Evolutionary conservation across 1,140 invertebrate species (phyloP).

Genomic region (Lethrus apterus): DNA sequence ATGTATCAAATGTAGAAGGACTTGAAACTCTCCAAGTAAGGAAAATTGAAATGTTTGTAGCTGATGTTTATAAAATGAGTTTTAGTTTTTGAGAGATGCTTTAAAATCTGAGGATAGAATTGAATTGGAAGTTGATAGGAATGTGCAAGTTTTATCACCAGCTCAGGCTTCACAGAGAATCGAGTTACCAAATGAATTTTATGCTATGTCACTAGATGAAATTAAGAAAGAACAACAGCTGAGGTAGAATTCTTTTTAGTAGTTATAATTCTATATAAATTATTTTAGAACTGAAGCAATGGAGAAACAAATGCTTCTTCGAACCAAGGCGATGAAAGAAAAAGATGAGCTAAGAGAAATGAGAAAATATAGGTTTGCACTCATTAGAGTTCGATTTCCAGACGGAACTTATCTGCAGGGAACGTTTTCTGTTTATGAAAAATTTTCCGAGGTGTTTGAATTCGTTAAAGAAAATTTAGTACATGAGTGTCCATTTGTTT

Average conservation of each 20-base stretch:
- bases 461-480: slow-evolving; percentile 68
- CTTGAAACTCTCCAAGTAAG: slow-evolving; percentile 50
- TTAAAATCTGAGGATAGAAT: slow-evolving; percentile 74
- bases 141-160: slow-evolving; percentile 74
- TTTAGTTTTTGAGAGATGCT: slow-evolving; percentile 61
- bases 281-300: slow-evolving; percentile 60
- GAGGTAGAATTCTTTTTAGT: slow-evolving; percentile 44
- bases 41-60: slow-evolving; percentile 13
- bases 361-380: slow-evolving; percentile 74
- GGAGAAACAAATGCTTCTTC: slow-evolving; percentile 71
- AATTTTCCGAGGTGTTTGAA: slow-evolving; percentile 57
- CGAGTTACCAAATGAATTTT: slow-evolving; percentile 78
- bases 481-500: slow-evolving; percentile 55
- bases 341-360: slow-evolving; percentile 72
- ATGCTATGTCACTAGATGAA: slow-evolving; percentile 68
- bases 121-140: slow-evolving; percentile 74
- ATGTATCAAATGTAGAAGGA: slow-evolving; percentile 46
- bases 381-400: slow-evolving; percentile 81
- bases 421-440: slow-evolving; percentile 75
- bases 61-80: slow-evolving; percentile 2
- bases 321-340: slow-evolving; percentile 90
- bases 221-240: slow-evolving; percentile 75
- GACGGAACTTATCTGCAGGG: slow-evolving; percentile 80
- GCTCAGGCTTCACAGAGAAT: slow-evolving; percentile 58
- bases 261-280: neutral